phyloP scores from a whole-genome alignment of 1,140 invertebrate species.

The Brachionus koreanus region DNA sequence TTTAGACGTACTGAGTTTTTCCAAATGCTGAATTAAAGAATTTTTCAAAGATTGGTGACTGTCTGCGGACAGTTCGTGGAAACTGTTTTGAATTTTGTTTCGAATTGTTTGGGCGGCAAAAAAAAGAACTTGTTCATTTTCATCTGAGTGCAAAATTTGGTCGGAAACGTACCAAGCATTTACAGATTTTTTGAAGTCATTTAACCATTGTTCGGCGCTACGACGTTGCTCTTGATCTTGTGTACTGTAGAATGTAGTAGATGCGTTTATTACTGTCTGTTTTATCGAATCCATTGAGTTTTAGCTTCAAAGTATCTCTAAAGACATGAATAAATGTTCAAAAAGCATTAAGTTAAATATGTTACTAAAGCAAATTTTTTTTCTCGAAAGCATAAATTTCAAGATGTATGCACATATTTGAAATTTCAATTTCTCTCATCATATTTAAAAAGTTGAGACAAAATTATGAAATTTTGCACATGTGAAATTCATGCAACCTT shows the following conservation, averaged over 20 bases:
- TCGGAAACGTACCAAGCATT: slow-evolving; percentile 92
- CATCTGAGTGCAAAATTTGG: slow-evolving; percentile 78
- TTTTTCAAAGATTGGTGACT: slow-evolving; percentile 78
- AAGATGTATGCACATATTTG: not conserved
- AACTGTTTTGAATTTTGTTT: slow-evolving; percentile 81
- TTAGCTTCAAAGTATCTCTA: slow-evolving; percentile 1
- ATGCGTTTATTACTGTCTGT: slow-evolving; percentile 37
- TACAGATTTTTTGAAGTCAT: slow-evolving; percentile 60
- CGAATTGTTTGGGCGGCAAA: slow-evolving; percentile 97
- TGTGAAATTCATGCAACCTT: not conserved
- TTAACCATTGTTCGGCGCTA: slow-evolving; percentile 38
- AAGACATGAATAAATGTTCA: not conserved
- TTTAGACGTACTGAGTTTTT: slow-evolving; percentile 64
- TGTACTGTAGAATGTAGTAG: slow-evolving; percentile 23
- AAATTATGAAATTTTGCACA: not conserved
- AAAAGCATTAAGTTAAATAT: slow-evolving; percentile 10
- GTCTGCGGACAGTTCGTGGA: slow-evolving; percentile 82
- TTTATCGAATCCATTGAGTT: slow-evolving; percentile 39
- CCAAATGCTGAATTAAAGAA: slow-evolving; percentile 83
- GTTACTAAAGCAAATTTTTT: slow-evolving; percentile 1
- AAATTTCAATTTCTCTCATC: not conserved
- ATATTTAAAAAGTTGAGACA: not conserved
- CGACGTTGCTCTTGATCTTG: slow-evolving; percentile 28
- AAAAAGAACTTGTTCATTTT: slow-evolving; percentile 83
- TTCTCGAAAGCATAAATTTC: not conserved